Conservation (phyloP, 53 echinoderm and acorn worm species). For the Hippasteria phrygiana region DNA sequence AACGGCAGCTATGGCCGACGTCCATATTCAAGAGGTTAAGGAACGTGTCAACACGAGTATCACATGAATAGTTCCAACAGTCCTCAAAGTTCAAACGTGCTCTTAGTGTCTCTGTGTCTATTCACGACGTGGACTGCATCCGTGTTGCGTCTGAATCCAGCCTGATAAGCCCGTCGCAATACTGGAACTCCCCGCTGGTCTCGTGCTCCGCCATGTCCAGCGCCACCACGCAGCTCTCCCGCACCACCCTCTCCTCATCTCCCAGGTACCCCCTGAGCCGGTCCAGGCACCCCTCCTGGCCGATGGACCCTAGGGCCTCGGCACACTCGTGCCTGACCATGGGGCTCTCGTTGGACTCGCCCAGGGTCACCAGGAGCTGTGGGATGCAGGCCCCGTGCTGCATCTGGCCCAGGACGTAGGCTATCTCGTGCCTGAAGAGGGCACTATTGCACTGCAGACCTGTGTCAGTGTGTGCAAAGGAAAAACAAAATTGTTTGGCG, state of each 20-base stretch:
- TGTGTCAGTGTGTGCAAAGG: neutral
- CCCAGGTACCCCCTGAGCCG: slow-evolving; percentile 77
- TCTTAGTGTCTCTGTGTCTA: too few species aligned
- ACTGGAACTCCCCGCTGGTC: slow-evolving; percentile 87
- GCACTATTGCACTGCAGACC: slow-evolving; percentile 93
- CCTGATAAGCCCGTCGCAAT: slow-evolving; percentile 85
- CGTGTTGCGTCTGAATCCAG: slow-evolving; percentile 8
- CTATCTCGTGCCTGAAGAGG: slow-evolving; percentile 95
- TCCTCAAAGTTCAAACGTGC: too few species aligned
- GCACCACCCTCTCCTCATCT: slow-evolving; percentile 85
- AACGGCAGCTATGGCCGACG: too few species aligned
- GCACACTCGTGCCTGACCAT: slow-evolving; percentile 99
- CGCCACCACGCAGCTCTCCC: slow-evolving; percentile 96
- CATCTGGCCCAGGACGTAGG: slow-evolving; percentile 99
- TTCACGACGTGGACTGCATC: neutral
- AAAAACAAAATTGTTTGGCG: neutral
- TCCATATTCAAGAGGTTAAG: too few species aligned
- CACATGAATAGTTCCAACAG: too few species aligned
- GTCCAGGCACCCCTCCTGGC: slow-evolving; percentile 78
- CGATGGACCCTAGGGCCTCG: slow-evolving; percentile 96
- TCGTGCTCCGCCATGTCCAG: slow-evolving; percentile 96
- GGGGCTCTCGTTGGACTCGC: slow-evolving; percentile 68
- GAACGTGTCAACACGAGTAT: too few species aligned
- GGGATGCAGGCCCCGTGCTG: slow-evolving; percentile 89
- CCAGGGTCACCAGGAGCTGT: slow-evolving; percentile 71